Evolutionary conservation across 2,888 invertebrate species (phyloP), one percentile per base, ranked within the genome.

Genomic region (Euplagia quadripunctaria): DNA sequence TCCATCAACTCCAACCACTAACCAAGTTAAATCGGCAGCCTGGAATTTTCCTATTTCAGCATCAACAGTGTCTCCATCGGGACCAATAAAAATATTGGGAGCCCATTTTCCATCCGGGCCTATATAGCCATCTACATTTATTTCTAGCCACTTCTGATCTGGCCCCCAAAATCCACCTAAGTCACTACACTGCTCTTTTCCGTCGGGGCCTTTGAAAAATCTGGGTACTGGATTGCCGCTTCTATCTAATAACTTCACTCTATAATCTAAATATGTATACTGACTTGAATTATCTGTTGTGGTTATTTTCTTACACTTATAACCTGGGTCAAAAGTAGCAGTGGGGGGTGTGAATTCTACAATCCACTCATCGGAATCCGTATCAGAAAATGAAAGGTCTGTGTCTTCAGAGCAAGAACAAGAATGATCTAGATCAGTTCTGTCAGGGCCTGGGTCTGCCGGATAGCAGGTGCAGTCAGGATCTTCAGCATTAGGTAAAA

Each of bases 311-410:
- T 93, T 94, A 3, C 80, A 77, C 80, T 92, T 93, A 74, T 79
- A 89, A 20, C 86, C 86, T 2, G 94, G 94, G 82, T 94, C 90
- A 76, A 89, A 96, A 16, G 79, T 84, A 41, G 95, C 95, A 73
- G 85, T 91, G 0, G 96, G 95, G 11, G 96, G 95, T n/a, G 95
- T 96, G 77, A 96, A 95, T 80, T 96, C 95, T 31, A 96, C 87
- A 58, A 94, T 81, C 96, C 96, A 96, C 85, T 95, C 95, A 79
- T 95, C 96, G 4, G 88, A 91, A 79, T 96, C 95, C 0, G 95
- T 94, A 72, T 93, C 94, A 4, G 94, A 93, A 46, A 87, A 89
- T 46, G 89, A 75, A 2, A 90, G 88, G 4, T 82, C 79, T 4
- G 87, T 85, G 49, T 91, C 91, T 84, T 93, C 93, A 0, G 94